Evolutionary conservation across 2,888 invertebrate species (phyloP), one percentile per base, ranked within the genome.

Genomic region (Epiblema foenella): DNA sequence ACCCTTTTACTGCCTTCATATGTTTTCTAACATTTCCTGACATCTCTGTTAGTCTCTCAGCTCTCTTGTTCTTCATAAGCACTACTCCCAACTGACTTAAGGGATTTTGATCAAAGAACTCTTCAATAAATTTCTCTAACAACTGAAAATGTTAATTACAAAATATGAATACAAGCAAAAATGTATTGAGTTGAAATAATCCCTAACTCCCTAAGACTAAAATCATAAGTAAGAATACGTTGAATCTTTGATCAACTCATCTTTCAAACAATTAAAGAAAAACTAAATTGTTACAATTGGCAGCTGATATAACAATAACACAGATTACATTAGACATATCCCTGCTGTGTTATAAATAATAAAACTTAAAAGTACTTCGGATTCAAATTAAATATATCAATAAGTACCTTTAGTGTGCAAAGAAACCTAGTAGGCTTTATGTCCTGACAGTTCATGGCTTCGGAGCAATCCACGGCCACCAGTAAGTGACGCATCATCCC

Each of bases 401-500:
- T 58, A 75, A 67, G 65, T 86, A 98, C 98, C 95, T 98, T 99
- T 2, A 98, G 85, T 5, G 98, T 96, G 81, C 98, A 98, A 4
- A 97, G 83, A 75, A 98, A 95, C 75, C 99, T 93, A 4, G 98
- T 98, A 0, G 99, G 99, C 89, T 98, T 99, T 60, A 99, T 93
- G 91, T 99, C 99, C 83, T 98, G 98, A 78, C 97, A 97, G 51
- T 95, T 95, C 99, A 99, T 99, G 1, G 98, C 95, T 82, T 97
- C 97, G 0, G 99, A 99, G 85, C 98, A 97, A 88, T 99, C 99
- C 3, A 99, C 89, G 24, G 99, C 95, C 2, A 99, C 89, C 83
- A 96, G 98, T 68, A 99, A 88, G 89, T 99, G 99, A 60, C 99
- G 95, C 99, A 99, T 99, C 98, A 99, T 99, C 49, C 99, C 99